Evolutionary conservation across 92 coral and sea anemone genomes (phyloP), one percentile per base, ranked within the genome.

Genomic region (Blastomussa wellsi): DNA sequence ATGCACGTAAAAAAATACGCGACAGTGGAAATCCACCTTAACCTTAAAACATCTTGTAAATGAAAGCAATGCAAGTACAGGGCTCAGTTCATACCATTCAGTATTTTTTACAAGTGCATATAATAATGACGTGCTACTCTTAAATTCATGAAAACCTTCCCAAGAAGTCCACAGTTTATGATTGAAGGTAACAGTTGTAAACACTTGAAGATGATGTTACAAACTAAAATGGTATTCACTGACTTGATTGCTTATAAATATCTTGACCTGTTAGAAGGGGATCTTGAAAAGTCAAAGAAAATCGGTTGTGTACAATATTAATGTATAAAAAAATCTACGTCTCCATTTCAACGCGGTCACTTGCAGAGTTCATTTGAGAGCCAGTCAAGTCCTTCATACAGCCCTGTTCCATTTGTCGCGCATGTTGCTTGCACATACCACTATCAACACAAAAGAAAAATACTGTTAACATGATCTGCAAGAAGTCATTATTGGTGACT

Each of bases 381-480:
- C 98, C 98, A 95, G 80, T 95, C 98, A n/a, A 95, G 90, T 78
- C 98, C 98, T 82, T 95, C 98, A 83, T 94, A 95, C 35, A 95
- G 88, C 33, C 98, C 98, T 55, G 88, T 89, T 47, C 98, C 98
- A 51, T 92, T 78, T 4, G 98, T 90, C 22, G 98, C 98, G 68
- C 94, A 91, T 31, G 98, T 89, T 1, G 92, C 85, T 74, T 95
- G 98, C 6, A 92, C 90, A 81, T 87, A 94, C 95, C 97, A 95
- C 98, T 95, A 79, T 62, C 49, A 38, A 66, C 24, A 64, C 16
- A 52, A 82, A 74, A 72, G 53, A 72, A 20, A 16, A 1, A 59
- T 42, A 35, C 36, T 77, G 2, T 19, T 29, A 64, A 28, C 8
- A 75, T 22, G 17, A 28, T n/a, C n/a, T n/a, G n/a, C n/a, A n/a